A percentile compares a stretch with the other conserved stretches of the same genome.
Evolutionary conservation across 2,888 invertebrate species (phyloP).

Genomic region (Cerceris rybyensis): DNA sequence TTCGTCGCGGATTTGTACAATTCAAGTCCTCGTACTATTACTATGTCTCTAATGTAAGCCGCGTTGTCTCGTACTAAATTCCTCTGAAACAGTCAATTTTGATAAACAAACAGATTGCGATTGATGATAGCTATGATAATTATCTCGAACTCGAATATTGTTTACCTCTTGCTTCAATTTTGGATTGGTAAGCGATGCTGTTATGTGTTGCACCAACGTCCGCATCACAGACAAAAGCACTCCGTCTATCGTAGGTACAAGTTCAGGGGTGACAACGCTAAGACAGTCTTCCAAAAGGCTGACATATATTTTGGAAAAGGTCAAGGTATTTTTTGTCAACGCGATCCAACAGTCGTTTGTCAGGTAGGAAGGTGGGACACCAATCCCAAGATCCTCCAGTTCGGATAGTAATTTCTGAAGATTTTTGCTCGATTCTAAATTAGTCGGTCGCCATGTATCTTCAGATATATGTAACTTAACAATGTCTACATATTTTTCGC

Average conservation of each 20-base stretch:
- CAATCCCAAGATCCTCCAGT: slow-evolving; percentile 76
- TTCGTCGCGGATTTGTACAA: slow-evolving; percentile 76
- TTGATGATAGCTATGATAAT: too few species aligned
- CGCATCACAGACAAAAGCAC: slow-evolving; percentile 89
- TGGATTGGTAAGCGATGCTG: slow-evolving; percentile 83
- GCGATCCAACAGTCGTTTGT: slow-evolving; percentile 88
- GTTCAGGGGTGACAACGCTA: slow-evolving; percentile 88
- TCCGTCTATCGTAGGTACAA: slow-evolving; percentile 88
- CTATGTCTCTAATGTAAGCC: slow-evolving; percentile 86
- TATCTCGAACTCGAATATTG: neutral
- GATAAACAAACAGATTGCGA: neutral
- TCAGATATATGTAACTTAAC: slow-evolving; percentile 90
- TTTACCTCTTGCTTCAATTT: slow-evolving; percentile 83
- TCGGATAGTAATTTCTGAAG: slow-evolving; percentile 73
- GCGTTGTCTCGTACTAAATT: slow-evolving; percentile 88
- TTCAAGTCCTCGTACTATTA: slow-evolving; percentile 78
- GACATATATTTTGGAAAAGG: slow-evolving; percentile 90
- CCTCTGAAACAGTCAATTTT: slow-evolving; percentile 77
- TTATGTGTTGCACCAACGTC: slow-evolving; percentile 87
- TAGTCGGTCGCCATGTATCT: slow-evolving; percentile 93
- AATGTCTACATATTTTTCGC: slow-evolving; percentile 92
- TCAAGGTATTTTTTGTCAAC: slow-evolving; percentile 90
- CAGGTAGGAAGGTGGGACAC: slow-evolving; percentile 70
- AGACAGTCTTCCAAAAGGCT: slow-evolving; percentile 90
- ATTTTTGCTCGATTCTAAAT: slow-evolving; percentile 86